Base-by-base conservation (phyloP, 2,888 invertebrate genomes). In the Polyploca ridens region DNA sequence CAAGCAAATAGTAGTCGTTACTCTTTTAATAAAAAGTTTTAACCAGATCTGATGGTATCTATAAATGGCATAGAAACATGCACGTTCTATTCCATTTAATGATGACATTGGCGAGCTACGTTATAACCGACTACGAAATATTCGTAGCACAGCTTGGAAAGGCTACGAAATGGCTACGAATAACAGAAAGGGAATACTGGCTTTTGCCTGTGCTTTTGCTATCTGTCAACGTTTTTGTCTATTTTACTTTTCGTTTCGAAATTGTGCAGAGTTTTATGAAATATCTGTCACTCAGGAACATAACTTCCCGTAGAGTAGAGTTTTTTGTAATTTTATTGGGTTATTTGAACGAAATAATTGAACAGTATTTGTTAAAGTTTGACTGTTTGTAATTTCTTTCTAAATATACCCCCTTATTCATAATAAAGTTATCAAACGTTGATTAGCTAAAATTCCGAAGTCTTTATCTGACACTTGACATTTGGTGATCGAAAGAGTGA, bases 141-240 rank as follows among this genome's bases (percentile, higher is more conserved):
- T 54, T 54, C 54, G 54, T 54, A 54, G 54, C 54, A 54, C 19
- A 54, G 54, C 19, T 54, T n/a, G n/a, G 54, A 54, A 54, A 19
- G 0, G 54, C 54, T 54, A 49, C 46, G 46, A 27, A 46, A 14
- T n/a, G 46, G 46, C 46, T 46, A 49, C 19, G 54, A 54, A 54
- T 54, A 19, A 19, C 49, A 54, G 19, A 54, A 54, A 19, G 19
- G 54, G 54, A 54, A 54, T 54, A 54, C n/a, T n/a, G n/a, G n/a
- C 27, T 27, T 1, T 2, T 19, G 19, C n/a, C n/a, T n/a, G n/a
- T n/a, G 54, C 19, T 19, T 19, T 54, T 16, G 54, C 35, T 60
- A 33, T 19, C 16, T 54, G 54, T 54, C 54, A 54, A 54, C 54
- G 19, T 19, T 54, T 54, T 41, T 54, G 19, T 54, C 46, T 46